Base-by-base conservation (phyloP, 2,113 vertebrate species). In the Percina caprodes region DNA sequence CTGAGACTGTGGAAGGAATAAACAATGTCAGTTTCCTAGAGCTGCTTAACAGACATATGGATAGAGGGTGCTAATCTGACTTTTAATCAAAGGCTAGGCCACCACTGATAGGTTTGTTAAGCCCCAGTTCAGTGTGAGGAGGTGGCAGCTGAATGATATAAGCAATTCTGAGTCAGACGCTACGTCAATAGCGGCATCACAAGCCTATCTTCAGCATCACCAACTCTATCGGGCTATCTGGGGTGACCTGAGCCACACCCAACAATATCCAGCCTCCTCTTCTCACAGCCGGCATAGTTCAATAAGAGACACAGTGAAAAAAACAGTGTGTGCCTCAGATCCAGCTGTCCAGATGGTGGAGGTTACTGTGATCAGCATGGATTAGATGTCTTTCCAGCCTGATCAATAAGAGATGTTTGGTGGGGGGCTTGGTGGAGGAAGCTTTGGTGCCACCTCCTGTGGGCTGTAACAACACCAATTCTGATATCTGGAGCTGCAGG, bases 1-100 rank as follows among this genome's bases (percentile, higher is more conserved):
- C 4, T 6, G 66, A 39, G 26, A 30, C 49, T 23, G 74, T 49
- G 2, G 58, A 74, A 54, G 82, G 71, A 69, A 69, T 78, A 80
- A 86, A 87, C 45, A 67, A 61, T 72, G 67, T 72, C 55, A 21
- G 46, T 83, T 86, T 74, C 69, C 70, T 23, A 62, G 54, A 90
- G 72, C 66, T 52, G 88, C 86, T 92, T 75, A 88, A 69, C 69
- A 82, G 61, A 61, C 83, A 76, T 82, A 82, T 81, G 75, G 69
- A 66, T 48, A 62, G 35, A 74, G 72, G 60, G 59, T 72, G 58
- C 84, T 91, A 91, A 93, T 92, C 89, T 91, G 84, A 84, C 75
- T 89, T 91, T 90, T 85, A 90, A 92, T 92, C 93, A 88, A 87
- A 90, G 83, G 58, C 78, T 59, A 73, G 72, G 55, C 54, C 62